Percentiles rank a stretch among this genome's conserved stretches.
Conservation (phyloP, 2,888 invertebrate species). For the Patella depressa region DNA sequence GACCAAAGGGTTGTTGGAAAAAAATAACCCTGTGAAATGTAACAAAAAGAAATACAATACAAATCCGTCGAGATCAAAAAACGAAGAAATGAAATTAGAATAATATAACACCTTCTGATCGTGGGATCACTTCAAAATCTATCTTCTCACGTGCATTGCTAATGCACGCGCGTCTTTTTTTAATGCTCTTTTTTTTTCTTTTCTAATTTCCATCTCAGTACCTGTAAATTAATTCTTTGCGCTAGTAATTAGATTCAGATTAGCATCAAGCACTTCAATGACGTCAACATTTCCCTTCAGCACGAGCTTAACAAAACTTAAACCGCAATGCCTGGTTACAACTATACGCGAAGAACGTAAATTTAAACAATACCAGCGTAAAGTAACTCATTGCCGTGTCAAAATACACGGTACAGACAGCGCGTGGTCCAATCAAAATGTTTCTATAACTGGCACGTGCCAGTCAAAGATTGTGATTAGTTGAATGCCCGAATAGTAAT, state of each 20-base stretch:
- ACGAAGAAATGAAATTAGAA: background rate
- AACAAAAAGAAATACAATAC: background rate
- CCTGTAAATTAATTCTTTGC: background rate
- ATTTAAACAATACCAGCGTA: no score
- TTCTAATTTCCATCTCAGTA: background rate
- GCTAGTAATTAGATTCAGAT: background rate
- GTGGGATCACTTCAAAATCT: background rate
- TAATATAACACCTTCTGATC: background rate
- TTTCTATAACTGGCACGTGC: constrained; percentile 3
- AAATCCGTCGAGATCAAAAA: background rate
- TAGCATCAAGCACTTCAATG: background rate
- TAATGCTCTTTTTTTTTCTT: background rate
- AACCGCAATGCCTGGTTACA: no score
- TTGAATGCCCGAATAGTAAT: background rate
- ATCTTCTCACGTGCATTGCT: constrained; percentile 2
- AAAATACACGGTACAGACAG: no score
- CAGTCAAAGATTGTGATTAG: background rate
- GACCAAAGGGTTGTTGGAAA: no score
- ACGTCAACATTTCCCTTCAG: background rate
- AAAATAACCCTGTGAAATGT: no score
- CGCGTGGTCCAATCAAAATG: constrained; percentile 1
- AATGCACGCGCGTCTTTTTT: constrained; percentile 1
- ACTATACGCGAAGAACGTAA: no score
- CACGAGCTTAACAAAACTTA: no score
- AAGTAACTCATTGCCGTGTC: no score